Base-by-base conservation (phyloP, 2,113 vertebrate genomes). In the Pseudorhombus dupliciocellatus region DNA sequence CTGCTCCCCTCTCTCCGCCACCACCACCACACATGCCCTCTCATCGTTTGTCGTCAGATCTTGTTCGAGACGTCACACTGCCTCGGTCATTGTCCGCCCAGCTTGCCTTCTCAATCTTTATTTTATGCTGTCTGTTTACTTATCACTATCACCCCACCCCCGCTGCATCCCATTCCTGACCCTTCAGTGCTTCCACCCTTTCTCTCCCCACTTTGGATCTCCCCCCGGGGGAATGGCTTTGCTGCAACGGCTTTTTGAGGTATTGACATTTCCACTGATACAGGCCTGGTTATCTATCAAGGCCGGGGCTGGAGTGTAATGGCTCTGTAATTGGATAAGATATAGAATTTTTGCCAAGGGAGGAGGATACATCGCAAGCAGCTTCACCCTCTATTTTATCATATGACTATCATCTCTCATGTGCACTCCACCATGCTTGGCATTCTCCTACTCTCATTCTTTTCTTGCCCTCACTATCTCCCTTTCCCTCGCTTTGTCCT, bases 271-370 rank as follows among this genome's bases (percentile, higher is more conserved):
- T 88, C 74, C 75, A 85, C 81, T 85, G 86, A 89, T 90, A 85
- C 12, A 14, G 73, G 53, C 79, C 81, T 79, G 75, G 87, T 90
- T 90, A 91, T 91, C 88, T 89, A 84, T 87, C 88, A 88, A 44
- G 79, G 80, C 78, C 4, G 25, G 30, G 75, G 77, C 84, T 64
- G 65, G 71, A 86, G 86, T 81, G 85, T 91, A 91, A 91, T 90
- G 85, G 81, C 74, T 89, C 77, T 88, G 85, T 91, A 91, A 91
- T 91, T 92, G 88, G 89, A 90, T 91, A 89, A 91, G 86, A 89
- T 89, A 88, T 88, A 83, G 75, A 79, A 77, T 85, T 88, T 84
- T 89, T 81, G 87, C 73, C 66, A 46, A 65, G 70, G 54, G 58
- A 64, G 60, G 31, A 65, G 66, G 55, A 55, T 70, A 70, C 74